A percentile compares a stretch with the other conserved stretches of the same genome.
Conservation (phyloP, 2,113 vertebrate genomes). For the Rhinolophus sinicus region DNA sequence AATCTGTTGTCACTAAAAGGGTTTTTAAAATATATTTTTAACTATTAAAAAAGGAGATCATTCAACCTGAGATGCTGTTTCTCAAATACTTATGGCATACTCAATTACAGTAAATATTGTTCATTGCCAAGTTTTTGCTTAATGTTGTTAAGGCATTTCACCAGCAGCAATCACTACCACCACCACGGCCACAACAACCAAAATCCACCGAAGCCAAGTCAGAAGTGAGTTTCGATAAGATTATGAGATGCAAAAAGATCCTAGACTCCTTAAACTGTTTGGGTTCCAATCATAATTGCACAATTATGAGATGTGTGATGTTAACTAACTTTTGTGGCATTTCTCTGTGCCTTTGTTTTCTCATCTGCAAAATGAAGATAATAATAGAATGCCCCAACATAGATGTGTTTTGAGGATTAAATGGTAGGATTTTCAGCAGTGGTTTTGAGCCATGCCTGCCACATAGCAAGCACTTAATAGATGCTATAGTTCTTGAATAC, state of each 20-base stretch:
- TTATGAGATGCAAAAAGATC: neutral
- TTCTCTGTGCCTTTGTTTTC: neutral
- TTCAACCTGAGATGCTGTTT: neutral
- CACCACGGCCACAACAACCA: neutral
- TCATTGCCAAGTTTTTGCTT: neutral
- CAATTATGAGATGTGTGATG: neutral
- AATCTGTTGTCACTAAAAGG: neutral
- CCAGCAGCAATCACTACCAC: too few relatives aligned
- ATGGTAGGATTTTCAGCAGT: neutral
- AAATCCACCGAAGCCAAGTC: neutral
- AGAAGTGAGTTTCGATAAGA: neutral
- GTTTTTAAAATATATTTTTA: neutral
- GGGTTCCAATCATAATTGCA: neutral
- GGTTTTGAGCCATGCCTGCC: neutral
- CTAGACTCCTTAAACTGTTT: neutral
- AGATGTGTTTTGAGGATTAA: neutral
- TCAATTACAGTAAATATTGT: neutral
- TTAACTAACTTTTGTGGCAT: neutral
- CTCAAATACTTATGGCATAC: neutral
- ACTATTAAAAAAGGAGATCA: neutral
- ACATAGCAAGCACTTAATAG: neutral
- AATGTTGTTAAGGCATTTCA: neutral
- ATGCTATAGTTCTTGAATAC: neutral
- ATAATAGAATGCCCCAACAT: neutral
- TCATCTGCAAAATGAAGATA: neutral